Evolutionary conservation across 2,113 vertebrate species (phyloP), one percentile per base, ranked within the genome.

Genomic region (Henicopernis longicauda): DNA sequence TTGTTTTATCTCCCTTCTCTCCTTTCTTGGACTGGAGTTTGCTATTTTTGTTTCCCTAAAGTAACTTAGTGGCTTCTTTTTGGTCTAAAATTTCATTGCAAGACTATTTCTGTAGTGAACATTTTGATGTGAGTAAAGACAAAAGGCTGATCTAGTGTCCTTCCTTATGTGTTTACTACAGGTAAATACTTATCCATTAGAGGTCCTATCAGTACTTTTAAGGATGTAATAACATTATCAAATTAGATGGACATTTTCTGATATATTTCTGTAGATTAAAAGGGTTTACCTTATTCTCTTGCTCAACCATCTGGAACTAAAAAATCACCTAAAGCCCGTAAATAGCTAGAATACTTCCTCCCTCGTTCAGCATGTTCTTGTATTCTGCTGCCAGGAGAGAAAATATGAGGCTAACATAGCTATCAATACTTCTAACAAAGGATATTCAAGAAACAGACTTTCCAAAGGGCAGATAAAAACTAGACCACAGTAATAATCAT

Each of bases 401-500:
- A 98, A 97, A 95, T 93, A 83, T 42, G 52, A 96, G 58, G 34
- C 29, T 95, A 95, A 95, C 96, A 95, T 63, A 95, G 23, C 87
- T 93, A 94, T 97, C 91, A 94, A 87, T 96, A 93, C 38, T 96
- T 97, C 73, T 96, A 92, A 92, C 13, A 67, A 91, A 91, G 25
- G 82, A 70, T 97, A 95, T 91, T 95, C 36, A 96, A 97, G 86
- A 96, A 93, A 69, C 29, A 93, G 58, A 52, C 55, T 97, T 97
- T 97, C 61, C 77, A 97, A 97, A 95, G 66, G 71, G 87, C 42
- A 95, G 77, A 96, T 93, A 93, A 97, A 97, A 98, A 97, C 50
- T 95, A 94, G 55, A 91, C 95, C 84, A 90, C 72, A 96, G 89
- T 85, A 96, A 97, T 98, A 98, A 98, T 97, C 90, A 97, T 90